Base-by-base conservation (phyloP, 2,113 vertebrate species). In the Brachionichthys hirsutus region DNA sequence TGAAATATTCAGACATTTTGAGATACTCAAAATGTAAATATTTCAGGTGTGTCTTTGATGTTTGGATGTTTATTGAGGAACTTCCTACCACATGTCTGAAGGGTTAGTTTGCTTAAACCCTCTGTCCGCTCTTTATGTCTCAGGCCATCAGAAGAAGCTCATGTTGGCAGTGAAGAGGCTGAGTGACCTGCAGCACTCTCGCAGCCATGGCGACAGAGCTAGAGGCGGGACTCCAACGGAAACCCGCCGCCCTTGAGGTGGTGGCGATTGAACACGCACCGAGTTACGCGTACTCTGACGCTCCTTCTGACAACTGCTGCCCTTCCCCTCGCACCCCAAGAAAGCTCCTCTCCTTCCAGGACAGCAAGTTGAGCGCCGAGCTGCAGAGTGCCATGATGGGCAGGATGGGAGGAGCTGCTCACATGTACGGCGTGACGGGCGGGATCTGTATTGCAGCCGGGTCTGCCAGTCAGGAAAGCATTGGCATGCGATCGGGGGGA, bases 131-230 rank as follows among this genome's bases (percentile, higher is more conserved):
- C n/a, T n/a, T n/a, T 70, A 8, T 67, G 36, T 66, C 62, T 45
- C 84, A 98, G 96, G 96, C 12, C 96, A 98, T 71, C 96, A 98
- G 79, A 98, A 98, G 89, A 98, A 98, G 88, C 90, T 98, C 2
- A 96, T 98, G 94, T 70, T 98, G 64, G 95, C 95, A 0, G 95
- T 98, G 50, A 97, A 92, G 84, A 92, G 93, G 75, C 89, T 98
- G 36, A 89, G 90, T n/a, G 96, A 98, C 66, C 90, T 98, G 7
- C 93, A 93, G 64, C 92, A 94, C 67, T 73, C 73, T 48, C 72
- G 93, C 88, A 67, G 73, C 91, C 44, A 90, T 69, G 43, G 91
- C 84, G 79, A 87, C 88, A 4, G 91, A 92, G 41, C 67, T 4
- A 41, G 80, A 42, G 91, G 88, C 0, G 78, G 65, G 18, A 91